These are phyloP conservation scores for Regulus satrapa DNA, from an alignment of 2,113 vertebrate species.

Conservation along the genomic window DNA sequence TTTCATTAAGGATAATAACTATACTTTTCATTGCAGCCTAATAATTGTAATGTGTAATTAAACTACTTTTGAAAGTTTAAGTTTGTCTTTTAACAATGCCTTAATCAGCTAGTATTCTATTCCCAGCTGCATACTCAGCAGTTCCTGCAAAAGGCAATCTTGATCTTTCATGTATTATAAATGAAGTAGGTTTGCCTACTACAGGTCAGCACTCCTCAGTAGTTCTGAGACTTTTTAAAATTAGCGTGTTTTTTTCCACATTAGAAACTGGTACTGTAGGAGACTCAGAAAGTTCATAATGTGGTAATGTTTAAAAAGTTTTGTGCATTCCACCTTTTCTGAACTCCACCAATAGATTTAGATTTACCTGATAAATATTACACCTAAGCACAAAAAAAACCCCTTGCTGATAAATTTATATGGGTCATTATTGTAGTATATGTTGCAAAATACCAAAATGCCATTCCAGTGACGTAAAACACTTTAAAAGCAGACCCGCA, in stretches of 20 bases:
- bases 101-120: background rate
- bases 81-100: background rate
- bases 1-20: background rate
- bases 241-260: background rate
- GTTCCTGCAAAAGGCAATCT: background rate
- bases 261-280: background rate
- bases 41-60: background rate
- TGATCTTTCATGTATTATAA: constrained; percentile 48
- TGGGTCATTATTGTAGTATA: background rate
- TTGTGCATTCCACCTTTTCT: background rate
- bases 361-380: background rate
- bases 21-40: background rate
- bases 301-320: background rate
- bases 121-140: background rate
- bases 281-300: background rate
- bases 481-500: background rate
- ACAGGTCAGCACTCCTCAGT: background rate
- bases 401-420: background rate
- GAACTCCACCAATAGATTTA: background rate
- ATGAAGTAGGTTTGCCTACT: constrained; percentile 1
- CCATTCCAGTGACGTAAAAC: background rate
- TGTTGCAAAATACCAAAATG: background rate
- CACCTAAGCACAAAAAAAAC: background rate
- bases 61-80: background rate
- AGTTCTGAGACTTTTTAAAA: background rate